phyloP scores from a whole-genome alignment of 2,888 invertebrate genomes.

The Ecliptopera silaceata region DNA sequence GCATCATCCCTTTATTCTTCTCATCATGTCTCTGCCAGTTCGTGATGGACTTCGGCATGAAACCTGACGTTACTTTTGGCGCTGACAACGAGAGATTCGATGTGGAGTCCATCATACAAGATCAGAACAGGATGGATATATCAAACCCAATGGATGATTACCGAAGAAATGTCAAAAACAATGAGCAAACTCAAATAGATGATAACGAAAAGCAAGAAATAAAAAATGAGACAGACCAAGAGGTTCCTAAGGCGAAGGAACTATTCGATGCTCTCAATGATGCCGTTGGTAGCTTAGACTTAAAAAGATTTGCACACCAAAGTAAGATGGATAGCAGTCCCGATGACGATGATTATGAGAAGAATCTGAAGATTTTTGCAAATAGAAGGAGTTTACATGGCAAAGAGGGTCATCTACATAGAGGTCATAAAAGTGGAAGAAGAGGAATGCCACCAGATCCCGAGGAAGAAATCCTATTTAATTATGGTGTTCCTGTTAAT shows the following conservation, averaged over 20 bases:
- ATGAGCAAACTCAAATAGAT: background rate
- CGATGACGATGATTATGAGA: slow-evolving; percentile 39
- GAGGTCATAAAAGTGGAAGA: slow-evolving; percentile 12
- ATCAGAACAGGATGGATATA: slow-evolving; percentile 39
- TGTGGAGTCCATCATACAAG: slow-evolving; percentile 45
- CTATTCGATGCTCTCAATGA: slow-evolving; percentile 7
- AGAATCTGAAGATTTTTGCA: slow-evolving; percentile 43
- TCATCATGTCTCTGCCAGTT: slow-evolving; percentile 41
- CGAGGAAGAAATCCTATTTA: slow-evolving; percentile 47
- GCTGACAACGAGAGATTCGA: slow-evolving; percentile 62
- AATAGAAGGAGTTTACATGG: slow-evolving; percentile 21
- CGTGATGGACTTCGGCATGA: slow-evolving; percentile 34
- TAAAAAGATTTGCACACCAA: slow-evolving; percentile 44
- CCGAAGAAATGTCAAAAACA: background rate
- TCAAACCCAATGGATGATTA: background rate
- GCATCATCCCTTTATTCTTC: slow-evolving; percentile 28
- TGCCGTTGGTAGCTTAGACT: slow-evolving; percentile 8
- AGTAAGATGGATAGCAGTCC: slow-evolving; percentile 38
- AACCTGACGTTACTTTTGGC: slow-evolving; percentile 59
- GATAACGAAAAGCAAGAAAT: background rate
- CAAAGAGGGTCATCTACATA: slow-evolving; percentile 16
- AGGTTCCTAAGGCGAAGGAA: background rate
- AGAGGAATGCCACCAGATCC: slow-evolving; percentile 16
- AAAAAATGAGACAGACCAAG: background rate
- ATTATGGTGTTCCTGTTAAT: slow-evolving; percentile 58